Conservation (phyloP, 2,113 vertebrate genomes). For the Lophochroa leadbeateri region DNA sequence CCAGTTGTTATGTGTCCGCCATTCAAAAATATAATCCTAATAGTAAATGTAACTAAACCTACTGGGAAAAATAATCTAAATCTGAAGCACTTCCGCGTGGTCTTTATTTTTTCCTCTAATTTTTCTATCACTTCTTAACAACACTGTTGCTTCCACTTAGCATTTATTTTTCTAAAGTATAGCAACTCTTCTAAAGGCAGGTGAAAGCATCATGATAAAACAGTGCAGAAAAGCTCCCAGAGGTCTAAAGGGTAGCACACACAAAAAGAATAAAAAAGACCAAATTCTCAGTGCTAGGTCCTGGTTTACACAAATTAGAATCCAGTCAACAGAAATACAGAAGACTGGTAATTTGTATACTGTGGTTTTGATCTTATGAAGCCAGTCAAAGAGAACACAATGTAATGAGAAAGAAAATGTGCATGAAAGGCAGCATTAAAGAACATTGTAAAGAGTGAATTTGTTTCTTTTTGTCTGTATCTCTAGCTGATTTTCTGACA, state of each 20-base stretch:
- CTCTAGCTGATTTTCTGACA: background rate
- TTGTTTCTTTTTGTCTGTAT: background rate
- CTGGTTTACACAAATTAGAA: background rate
- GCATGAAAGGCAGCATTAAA: background rate
- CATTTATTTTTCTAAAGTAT: background rate
- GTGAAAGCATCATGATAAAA: background rate
- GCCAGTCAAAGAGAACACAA: background rate
- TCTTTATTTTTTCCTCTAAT: background rate
- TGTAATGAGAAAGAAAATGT: background rate
- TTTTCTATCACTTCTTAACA: background rate
- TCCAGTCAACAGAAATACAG: background rate
- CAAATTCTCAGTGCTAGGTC: background rate
- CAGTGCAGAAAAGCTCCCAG: background rate
- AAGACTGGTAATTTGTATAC: background rate
- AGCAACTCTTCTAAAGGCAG: background rate
- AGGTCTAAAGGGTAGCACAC: background rate
- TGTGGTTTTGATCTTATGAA: background rate
- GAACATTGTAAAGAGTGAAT: background rate
- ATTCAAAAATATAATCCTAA: slow-evolving; percentile 6
- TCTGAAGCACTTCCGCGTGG: background rate
- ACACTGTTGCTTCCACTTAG: background rate
- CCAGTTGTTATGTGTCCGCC: background rate
- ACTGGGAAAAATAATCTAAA: background rate
- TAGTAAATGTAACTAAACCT: slow-evolving; percentile 24
- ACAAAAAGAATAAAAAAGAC: background rate